phyloP scores from a whole-genome alignment of 92 coral and sea anemone species.

The Pocillopora meandrina region DNA sequence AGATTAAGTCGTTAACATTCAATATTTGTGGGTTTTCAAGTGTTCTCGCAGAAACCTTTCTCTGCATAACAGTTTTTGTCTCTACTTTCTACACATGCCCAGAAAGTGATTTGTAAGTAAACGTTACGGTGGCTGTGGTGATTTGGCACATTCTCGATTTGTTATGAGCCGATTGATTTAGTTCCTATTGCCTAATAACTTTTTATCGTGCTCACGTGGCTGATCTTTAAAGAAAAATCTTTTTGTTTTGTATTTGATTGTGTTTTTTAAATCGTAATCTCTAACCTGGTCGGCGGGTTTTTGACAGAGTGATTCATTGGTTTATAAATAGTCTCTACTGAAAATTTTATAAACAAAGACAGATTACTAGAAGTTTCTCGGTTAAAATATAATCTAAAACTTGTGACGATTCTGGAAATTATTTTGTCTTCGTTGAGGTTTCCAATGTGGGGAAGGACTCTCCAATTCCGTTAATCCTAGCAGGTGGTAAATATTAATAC shows the following conservation, averaged over 20 bases:
- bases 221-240: not conserved
- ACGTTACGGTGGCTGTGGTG: not conserved
- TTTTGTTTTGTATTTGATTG: not conserved
- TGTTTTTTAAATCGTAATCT: not conserved
- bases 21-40: not conserved
- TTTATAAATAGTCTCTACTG: too few relatives aligned
- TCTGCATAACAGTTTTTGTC: not conserved
- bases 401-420: not conserved
- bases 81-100: not conserved
- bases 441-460: not conserved
- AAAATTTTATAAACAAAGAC: too few relatives aligned
- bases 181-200: not conserved
- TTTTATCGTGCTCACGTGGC: not conserved
- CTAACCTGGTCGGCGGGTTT: not conserved
- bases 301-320: too few relatives aligned
- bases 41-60: not conserved
- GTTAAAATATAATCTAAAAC: not conserved
- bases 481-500: constrained; percentile 3
- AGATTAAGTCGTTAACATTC: not conserved
- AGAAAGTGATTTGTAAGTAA: not conserved
- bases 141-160: not conserved
- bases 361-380: not conserved
- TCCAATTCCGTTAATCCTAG: not conserved
- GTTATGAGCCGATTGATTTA: not conserved
- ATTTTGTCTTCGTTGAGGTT: not conserved